phyloP scores from a whole-genome alignment of 2,113 vertebrate species.

The Tragelaphus scriptus region DNA sequence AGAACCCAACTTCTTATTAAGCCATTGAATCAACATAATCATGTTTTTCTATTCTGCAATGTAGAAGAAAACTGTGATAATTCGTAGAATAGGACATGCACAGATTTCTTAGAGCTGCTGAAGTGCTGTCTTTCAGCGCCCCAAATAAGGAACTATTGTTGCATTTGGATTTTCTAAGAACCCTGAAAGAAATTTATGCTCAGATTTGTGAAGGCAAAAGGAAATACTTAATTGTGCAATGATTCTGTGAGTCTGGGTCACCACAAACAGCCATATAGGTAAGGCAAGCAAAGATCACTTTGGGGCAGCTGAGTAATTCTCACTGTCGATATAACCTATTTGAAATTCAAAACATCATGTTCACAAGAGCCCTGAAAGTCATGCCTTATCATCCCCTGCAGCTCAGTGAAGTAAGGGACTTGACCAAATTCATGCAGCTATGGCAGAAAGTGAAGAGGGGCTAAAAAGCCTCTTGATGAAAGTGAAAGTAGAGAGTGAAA shows the following conservation, averaged over 20 bases:
- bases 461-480: too few relatives aligned
- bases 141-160: neutral
- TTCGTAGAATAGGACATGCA: neutral
- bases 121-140: neutral
- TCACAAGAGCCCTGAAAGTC: neutral
- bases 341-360: neutral
- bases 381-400: neutral
- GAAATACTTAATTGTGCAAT: neutral
- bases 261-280: neutral
- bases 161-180: constrained; percentile 35
- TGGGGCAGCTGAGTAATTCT: neutral
- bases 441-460: too few relatives aligned
- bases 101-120: neutral
- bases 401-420: neutral
- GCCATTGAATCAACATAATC: neutral
- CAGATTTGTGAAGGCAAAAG: constrained; percentile 5
- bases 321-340: neutral
- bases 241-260: neutral
- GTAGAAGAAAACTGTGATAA: neutral
- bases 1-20: neutral
- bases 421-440: neutral
- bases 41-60: neutral
- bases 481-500: too few relatives aligned
- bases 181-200: neutral
- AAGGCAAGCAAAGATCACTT: neutral